Base-by-base conservation (phyloP, 2,888 invertebrate genomes). In the Acrobasis repandana region DNA sequence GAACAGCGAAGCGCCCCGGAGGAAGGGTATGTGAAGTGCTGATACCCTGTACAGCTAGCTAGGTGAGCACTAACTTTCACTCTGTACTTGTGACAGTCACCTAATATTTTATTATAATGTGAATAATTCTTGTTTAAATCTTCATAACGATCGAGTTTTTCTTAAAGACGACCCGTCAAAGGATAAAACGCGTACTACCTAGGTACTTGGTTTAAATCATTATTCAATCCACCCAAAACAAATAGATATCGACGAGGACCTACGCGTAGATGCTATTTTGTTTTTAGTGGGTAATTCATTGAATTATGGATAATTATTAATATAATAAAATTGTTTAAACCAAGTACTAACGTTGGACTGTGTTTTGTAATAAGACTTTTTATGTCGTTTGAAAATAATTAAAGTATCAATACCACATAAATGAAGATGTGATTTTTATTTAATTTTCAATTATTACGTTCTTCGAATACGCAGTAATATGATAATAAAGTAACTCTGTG, bases 11-110 rank as follows among this genome's bases (percentile, higher is more conserved):
- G 71, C 60, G 58, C 80, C 83, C 50, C 75, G 86, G 36, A 75
- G 86, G 64, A 91, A 90, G 85, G 90, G 90, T 89, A 84, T 79
- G 80, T 82, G 76, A 78, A 50, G 64, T 50, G 50, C 58, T 59
- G 15, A 15, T 15, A 47, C 60, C 34, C 49, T 58, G 50, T 38
- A 50, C 43, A 54, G 43, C 57, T 51, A 68, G 69, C 65, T 73
- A 77, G 77, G 77, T 77, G 77, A 77, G 77, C 33, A 50, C 57
- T 60, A 60, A 60, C 52, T 59, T 38, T 28, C 34, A 38, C 34
- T 15, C 43, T 15, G 47, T 33, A 48, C 34, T 48, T 47, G 57
- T 57, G 10, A 48, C 33, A 15, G 11, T 28, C 6, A n/a, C 28
- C 28, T 28, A 28, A 28, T 28, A 28, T 28, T 28, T 28, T 28